Evolutionary conservation across 64 coral and sea anemone genomes (phyloP).

Genomic region (Pachyseris speciosa): DNA sequence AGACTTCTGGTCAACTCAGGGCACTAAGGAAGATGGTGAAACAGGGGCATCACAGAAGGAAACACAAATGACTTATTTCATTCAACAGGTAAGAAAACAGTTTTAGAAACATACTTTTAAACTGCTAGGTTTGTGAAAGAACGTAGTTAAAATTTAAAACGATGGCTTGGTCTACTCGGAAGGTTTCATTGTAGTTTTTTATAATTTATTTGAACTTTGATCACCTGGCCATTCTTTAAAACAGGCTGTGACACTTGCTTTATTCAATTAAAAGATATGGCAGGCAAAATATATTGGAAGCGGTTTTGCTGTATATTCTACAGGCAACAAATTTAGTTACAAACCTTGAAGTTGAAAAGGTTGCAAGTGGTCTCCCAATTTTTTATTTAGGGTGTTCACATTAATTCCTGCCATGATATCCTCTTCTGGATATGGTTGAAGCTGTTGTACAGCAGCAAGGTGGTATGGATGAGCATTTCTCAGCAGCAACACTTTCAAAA

Average conservation of each 20-base stretch:
- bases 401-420: conserved; percentile 11
- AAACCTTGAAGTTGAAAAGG: not conserved
- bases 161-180: too few species aligned
- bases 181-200: too few species aligned
- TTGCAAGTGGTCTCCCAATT: conserved; percentile 14
- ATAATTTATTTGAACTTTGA: too few species aligned
- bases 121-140: too few species aligned
- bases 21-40: not conserved
- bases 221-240: too few species aligned
- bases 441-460: conserved; percentile 52
- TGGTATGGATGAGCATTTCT: conserved; percentile 39
- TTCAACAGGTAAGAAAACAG: conserved; percentile 38
- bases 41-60: conserved; percentile 34
- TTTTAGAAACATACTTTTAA: not conserved
- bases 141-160: too few species aligned
- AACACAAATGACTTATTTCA: conserved; percentile 42
- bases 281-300: too few species aligned
- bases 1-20: conserved; percentile 1
- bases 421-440: not conserved
- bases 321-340: too few species aligned
- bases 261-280: too few species aligned
- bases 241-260: too few species aligned
- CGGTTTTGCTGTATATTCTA: too few species aligned
- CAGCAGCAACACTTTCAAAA: conserved; percentile 41
- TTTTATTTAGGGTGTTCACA: conserved; percentile 31